These are phyloP conservation scores for Gobius niger DNA, from an alignment of 2,113 vertebrate species.

Conservation along the genomic window DNA sequence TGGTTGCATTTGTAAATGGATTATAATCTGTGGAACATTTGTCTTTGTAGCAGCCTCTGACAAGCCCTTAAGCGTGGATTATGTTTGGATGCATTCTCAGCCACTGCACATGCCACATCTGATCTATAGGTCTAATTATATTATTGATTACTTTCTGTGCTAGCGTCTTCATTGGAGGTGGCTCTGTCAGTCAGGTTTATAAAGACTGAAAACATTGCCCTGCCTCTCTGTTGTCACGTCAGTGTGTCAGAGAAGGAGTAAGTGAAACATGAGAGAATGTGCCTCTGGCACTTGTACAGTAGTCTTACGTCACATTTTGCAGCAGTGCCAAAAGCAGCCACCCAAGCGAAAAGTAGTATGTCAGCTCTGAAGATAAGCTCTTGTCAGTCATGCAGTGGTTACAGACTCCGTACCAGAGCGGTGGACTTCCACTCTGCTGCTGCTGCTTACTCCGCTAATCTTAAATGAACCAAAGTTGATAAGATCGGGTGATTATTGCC, in stretches of 20 bases:
- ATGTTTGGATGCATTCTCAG: neutral
- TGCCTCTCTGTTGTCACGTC: neutral
- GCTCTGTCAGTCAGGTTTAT: neutral
- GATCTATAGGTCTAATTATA: neutral
- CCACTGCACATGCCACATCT: neutral
- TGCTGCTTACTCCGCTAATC: neutral
- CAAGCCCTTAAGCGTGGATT: neutral
- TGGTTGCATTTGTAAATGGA: neutral
- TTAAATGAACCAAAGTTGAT: neutral
- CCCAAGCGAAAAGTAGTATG: slow-evolving; percentile 28
- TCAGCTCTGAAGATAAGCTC: slow-evolving; percentile 25
- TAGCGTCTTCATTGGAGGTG: neutral
- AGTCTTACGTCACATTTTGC: neutral
- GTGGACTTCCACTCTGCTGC: neutral
- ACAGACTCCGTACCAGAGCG: slow-evolving; percentile 14
- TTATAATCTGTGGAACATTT: neutral
- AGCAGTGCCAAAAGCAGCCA: slow-evolving; percentile 7
- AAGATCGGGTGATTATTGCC: neutral
- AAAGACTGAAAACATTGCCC: neutral
- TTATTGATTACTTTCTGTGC: neutral
- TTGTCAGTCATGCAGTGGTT: slow-evolving; percentile 27
- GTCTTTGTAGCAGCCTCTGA: neutral
- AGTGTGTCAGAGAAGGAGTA: neutral
- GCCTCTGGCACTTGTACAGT: neutral
- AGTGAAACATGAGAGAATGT: neutral